A percentile compares a stretch with the other conserved stretches of the same genome.
Conservation (phyloP, 2,797 vertebrate genomes). For the Cirrhinus mrigala region DNA sequence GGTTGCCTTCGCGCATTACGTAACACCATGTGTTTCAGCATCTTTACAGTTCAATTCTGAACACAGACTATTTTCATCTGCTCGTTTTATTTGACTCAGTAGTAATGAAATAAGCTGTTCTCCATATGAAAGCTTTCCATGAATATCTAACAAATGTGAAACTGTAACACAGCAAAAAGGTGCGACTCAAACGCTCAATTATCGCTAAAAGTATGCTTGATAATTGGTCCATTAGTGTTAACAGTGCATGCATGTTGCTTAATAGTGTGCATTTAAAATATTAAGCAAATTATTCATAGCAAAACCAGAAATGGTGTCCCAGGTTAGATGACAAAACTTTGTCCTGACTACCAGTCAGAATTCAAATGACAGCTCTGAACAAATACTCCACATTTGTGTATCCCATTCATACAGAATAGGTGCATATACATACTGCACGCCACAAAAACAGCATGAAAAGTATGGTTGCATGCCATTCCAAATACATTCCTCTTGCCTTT, state of each 20-base stretch:
- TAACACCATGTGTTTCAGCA: slow-evolving; percentile 10
- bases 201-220: slow-evolving; percentile 22
- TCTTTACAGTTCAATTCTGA: neutral
- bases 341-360: neutral
- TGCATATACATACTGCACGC: neutral
- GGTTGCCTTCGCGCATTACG: slow-evolving; percentile 20
- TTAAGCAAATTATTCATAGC: neutral
- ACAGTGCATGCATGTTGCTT: slow-evolving; percentile 2
- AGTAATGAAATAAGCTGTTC: neutral
- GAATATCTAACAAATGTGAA: slow-evolving; percentile 15
- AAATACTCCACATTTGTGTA: neutral
- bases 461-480: neutral
- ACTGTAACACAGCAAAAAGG: slow-evolving; percentile 39
- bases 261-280: neutral
- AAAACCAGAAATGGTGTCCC: neutral
- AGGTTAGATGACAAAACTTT: neutral
- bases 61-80: neutral
- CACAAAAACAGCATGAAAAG: neutral
- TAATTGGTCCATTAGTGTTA: slow-evolving; percentile 47
- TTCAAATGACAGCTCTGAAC: neutral
- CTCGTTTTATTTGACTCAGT: neutral
- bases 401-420: neutral
- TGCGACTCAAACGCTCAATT: slow-evolving; percentile 23
- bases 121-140: neutral
- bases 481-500: neutral